Conservation (phyloP, 2,113 vertebrate genomes). For the Plestiodon gilberti region DNA sequence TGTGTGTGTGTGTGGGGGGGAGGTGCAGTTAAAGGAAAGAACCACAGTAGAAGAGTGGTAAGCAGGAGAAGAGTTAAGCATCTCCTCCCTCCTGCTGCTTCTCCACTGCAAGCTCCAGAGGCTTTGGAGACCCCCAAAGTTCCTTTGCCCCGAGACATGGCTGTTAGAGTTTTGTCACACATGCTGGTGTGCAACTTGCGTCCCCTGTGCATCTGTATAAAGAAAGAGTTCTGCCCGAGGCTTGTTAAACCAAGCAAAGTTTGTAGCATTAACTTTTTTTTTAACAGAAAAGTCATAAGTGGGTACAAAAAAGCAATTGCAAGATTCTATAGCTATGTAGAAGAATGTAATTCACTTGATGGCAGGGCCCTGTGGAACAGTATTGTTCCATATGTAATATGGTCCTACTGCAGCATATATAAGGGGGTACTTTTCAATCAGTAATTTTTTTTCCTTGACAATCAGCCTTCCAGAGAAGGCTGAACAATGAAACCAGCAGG, state of each 20-base stretch:
- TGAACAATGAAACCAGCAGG: slow-evolving; percentile 46
- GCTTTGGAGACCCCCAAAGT: not conserved
- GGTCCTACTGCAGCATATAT: not conserved
- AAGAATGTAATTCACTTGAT: slow-evolving; percentile 34
- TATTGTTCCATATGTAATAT: not conserved
- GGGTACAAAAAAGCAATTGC: not conserved
- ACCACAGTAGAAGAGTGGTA: too few species aligned
- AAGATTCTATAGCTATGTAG: not conserved
- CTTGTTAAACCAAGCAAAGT: not conserved
- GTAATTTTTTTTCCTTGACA: not conserved
- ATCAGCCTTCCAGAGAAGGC: slow-evolving; percentile 15
- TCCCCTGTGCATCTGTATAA: not conserved
- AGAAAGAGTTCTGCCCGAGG: not conserved
- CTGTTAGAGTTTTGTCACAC: not conserved
- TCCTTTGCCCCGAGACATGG: not conserved
- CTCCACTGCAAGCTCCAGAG: too few species aligned
- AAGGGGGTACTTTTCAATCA: not conserved
- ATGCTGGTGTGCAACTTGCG: not conserved
- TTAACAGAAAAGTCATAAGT: not conserved
- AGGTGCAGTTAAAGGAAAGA: too few species aligned
- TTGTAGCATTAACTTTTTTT: not conserved
- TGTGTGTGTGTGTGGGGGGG: too few species aligned
- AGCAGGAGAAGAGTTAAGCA: not conserved
- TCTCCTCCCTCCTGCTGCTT: not conserved
- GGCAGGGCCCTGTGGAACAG: slow-evolving; percentile 3